Percentiles rank a stretch among this genome's conserved stretches.
These are phyloP conservation scores for Phortica okadai DNA, from an alignment of 2,888 invertebrate genomes.

Conservation along the genomic window DNA sequence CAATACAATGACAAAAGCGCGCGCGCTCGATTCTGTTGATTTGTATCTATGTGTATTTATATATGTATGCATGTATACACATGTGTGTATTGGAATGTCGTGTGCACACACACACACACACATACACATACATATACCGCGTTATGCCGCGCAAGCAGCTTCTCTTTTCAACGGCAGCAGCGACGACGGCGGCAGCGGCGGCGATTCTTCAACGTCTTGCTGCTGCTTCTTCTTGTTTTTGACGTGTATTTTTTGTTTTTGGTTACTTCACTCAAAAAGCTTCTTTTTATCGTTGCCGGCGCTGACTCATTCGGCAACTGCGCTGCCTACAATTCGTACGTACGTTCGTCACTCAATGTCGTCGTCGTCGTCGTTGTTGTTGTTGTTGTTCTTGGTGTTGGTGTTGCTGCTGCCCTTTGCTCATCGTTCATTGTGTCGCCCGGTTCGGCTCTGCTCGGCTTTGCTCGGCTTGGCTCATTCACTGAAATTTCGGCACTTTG, in stretches of 20 bases:
- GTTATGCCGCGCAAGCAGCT: not conserved
- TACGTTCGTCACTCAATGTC: too few species aligned
- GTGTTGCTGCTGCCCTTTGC: slow-evolving; percentile 3
- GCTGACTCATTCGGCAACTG: too few species aligned
- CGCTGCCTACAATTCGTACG: too few species aligned
- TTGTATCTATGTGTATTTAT: slow-evolving; percentile 30
- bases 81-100: slow-evolving; percentile 10
- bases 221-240: slow-evolving; percentile 68
- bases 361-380: not conserved
- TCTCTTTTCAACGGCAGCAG: too few species aligned
- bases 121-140: not conserved
- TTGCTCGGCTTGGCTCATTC: not conserved
- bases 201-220: slow-evolving; percentile 34
- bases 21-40: slow-evolving; percentile 13
- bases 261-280: not conserved
- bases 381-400: slow-evolving; percentile 3
- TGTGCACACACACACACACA: not conserved
- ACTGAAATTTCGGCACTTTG: slow-evolving; percentile 28
- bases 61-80: slow-evolving; percentile 22
- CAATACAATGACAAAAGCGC: not conserved
- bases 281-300: too few species aligned
- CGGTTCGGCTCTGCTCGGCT: not conserved
- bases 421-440: not conserved
- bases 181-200: not conserved
- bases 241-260: not conserved